phyloP scores from a whole-genome alignment of 2,797 vertebrate species.

The Phoxinus dragarum region DNA sequence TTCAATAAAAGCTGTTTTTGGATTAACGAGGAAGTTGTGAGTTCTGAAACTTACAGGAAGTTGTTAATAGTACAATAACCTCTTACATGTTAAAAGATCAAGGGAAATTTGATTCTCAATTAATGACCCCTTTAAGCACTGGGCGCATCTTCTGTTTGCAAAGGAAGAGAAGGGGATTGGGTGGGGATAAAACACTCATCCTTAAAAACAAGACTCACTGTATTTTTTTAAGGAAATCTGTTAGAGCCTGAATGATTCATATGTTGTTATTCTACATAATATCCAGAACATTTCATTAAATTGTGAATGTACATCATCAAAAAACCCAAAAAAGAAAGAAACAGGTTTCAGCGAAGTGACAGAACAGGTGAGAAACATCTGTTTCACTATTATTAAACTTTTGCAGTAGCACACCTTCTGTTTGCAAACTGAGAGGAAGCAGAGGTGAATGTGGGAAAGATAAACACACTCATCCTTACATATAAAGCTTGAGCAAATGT shows the following conservation, averaged over 20 bases:
- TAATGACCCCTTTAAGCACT: background rate
- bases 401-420: slow-evolving; percentile 38
- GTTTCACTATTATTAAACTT: slow-evolving; percentile 48
- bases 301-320: slow-evolving; percentile 13
- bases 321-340: background rate
- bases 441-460: background rate
- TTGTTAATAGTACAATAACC: no score
- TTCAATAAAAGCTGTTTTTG: background rate
- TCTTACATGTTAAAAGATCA: background rate
- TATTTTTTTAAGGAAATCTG: background rate
- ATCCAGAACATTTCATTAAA: background rate
- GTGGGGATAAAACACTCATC: background rate
- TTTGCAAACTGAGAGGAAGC: slow-evolving; percentile 11
- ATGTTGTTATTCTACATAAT: slow-evolving; percentile 12
- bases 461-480: background rate
- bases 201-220: background rate
- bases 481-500: background rate
- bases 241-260: background rate
- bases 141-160: slow-evolving; percentile 24
- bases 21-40: no score
- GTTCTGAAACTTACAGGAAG: no score
- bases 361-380: slow-evolving; percentile 44
- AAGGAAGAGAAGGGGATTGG: background rate
- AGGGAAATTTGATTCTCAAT: background rate
- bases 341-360: background rate